Evolutionary conservation across 2,797 vertebrate species (phyloP).

Genomic region (Gila robusta): DNA sequence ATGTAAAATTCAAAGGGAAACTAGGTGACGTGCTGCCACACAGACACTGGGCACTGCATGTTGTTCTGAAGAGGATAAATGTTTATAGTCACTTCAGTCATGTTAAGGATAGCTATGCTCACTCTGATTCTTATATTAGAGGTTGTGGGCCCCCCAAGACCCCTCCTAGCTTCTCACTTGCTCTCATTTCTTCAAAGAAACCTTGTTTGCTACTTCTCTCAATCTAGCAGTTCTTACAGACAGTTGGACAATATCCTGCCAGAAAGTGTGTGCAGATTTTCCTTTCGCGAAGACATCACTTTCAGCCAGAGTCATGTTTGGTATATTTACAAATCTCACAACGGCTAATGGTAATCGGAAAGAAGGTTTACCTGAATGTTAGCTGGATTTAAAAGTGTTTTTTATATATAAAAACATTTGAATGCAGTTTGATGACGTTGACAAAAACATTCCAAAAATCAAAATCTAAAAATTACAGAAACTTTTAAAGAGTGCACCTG

Average conservation of each 20-base stretch:
- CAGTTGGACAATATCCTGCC: conserved; percentile 69
- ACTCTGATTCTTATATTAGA: conserved; percentile 70
- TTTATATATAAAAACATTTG: conserved; percentile 79
- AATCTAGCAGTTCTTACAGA: conserved; percentile 60
- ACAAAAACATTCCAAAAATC: conserved; percentile 88
- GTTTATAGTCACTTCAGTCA: conserved; percentile 70
- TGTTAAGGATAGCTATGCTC: conserved; percentile 52
- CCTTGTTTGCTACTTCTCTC: conserved; percentile 74
- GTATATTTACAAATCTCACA: conserved; percentile 79
- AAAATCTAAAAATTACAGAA: conserved; percentile 78
- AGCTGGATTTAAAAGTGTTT: conserved; percentile 81
- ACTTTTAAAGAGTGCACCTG: conserved; percentile 85
- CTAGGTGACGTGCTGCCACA: conserved; percentile 47
- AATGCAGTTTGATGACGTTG: conserved; percentile 80
- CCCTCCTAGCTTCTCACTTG: conserved; percentile 74
- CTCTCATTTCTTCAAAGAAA: conserved; percentile 72
- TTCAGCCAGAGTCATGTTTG: conserved; percentile 71
- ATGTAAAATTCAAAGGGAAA: conserved; percentile 78
- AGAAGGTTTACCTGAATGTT: conserved; percentile 83
- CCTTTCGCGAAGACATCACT: conserved; percentile 38
- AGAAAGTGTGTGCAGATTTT: conserved; percentile 29
- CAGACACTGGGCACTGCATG: conserved; percentile 74
- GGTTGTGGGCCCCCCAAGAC: conserved; percentile 75
- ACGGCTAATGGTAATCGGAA: conserved; percentile 81
- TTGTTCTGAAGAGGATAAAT: conserved; percentile 73